phyloP scores from a whole-genome alignment of 2,888 invertebrate species.

The Machimus atricapillus region DNA sequence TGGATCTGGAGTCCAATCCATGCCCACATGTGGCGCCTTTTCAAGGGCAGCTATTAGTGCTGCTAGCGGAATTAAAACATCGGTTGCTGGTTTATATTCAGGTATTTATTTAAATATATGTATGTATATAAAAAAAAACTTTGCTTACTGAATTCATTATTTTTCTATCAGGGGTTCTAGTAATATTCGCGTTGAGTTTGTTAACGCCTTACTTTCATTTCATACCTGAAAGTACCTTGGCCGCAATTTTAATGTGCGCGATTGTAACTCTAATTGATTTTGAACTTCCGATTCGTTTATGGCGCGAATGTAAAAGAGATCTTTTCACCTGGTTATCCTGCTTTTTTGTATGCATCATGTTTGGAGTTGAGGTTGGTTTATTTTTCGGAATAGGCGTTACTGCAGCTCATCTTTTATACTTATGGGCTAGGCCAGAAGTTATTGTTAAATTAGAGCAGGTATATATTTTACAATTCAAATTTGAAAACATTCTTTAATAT shows the following conservation, averaged over 20 bases:
- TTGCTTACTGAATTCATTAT: not conserved
- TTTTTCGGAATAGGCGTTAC: slow-evolving; percentile 74
- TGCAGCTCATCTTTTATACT: slow-evolving; percentile 70
- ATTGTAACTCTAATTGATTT: slow-evolving; percentile 69
- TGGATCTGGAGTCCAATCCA: slow-evolving; percentile 83
- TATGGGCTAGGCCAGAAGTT: slow-evolving; percentile 71
- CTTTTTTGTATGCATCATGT: slow-evolving; percentile 71
- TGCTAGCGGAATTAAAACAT: slow-evolving; percentile 86
- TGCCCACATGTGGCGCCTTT: slow-evolving; percentile 89
- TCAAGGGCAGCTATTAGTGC: slow-evolving; percentile 88
- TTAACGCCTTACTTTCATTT: slow-evolving; percentile 89
- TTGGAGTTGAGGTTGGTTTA: slow-evolving; percentile 83
- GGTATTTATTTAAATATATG: slow-evolving; percentile 49
- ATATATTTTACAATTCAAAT: not conserved
- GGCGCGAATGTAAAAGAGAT: slow-evolving; percentile 70
- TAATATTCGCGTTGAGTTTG: slow-evolving; percentile 81
- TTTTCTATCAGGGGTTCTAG: slow-evolving; percentile 72
- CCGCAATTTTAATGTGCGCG: slow-evolving; percentile 89
- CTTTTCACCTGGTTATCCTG: slow-evolving; percentile 73
- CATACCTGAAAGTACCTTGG: slow-evolving; percentile 84
- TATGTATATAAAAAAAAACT: not conserved
- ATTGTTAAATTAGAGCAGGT: slow-evolving; percentile 57
- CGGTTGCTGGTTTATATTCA: slow-evolving; percentile 66
- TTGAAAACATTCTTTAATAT: not conserved
- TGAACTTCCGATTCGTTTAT: slow-evolving; percentile 64